phyloP scores from a whole-genome alignment of 2,888 invertebrate genomes.

The Tipula vernalis region DNA sequence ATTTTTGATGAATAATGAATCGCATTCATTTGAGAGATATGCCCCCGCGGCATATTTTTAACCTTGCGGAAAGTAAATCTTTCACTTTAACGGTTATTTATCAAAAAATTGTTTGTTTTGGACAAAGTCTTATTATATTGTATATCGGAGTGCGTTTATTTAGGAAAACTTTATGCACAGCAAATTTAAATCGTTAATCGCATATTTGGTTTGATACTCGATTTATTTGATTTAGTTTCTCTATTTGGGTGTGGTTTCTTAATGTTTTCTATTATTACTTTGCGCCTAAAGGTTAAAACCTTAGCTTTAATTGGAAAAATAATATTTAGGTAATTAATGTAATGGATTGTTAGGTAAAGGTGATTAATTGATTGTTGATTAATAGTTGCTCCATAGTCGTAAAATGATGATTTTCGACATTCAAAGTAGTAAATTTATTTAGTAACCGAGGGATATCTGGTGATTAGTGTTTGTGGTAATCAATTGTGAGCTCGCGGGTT shows the following conservation, averaged over 20 bases:
- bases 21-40: background rate
- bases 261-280: no score
- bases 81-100: background rate
- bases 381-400: no score
- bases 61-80: background rate
- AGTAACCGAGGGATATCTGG: no score
- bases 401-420: no score
- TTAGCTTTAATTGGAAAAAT: background rate
- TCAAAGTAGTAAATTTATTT: no score
- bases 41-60: background rate
- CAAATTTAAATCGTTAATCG: background rate
- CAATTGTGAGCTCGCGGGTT: no score
- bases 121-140: background rate
- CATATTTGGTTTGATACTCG: background rate
- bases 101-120: background rate
- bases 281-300: background rate
- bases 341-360: background rate
- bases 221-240: background rate
- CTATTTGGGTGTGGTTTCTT: no score
- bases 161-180: background rate
- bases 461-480: no score
- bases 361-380: background rate
- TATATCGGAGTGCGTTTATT: background rate
- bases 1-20: background rate
- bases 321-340: conserved; percentile 1